Evolutionary conservation across 2,797 vertebrate species (phyloP).

Genomic region (Galago senegalensis): DNA sequence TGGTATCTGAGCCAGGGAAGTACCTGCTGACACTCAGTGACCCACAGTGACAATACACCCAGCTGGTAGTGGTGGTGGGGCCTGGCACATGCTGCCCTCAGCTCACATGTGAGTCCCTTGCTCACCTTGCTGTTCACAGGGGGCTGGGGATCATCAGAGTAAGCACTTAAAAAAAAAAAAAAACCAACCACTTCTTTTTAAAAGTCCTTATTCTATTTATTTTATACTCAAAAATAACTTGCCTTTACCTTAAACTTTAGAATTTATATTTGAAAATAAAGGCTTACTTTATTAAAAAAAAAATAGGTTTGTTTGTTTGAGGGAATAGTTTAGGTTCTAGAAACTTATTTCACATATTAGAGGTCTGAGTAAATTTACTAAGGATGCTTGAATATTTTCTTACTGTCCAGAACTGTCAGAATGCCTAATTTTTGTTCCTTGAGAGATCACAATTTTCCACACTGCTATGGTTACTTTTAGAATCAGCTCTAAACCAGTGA

Average conservation of each 20-base stretch:
- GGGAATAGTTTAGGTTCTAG: conserved; percentile 25
- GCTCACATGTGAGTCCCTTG: background rate
- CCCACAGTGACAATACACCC: background rate
- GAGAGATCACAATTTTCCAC: conserved; percentile 61
- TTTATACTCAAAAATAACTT: background rate
- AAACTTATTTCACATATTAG: conserved; percentile 48
- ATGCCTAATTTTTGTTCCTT: conserved; percentile 50
- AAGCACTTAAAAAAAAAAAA: background rate
- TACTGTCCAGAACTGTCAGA: conserved; percentile 35
- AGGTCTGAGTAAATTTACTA: conserved; percentile 33
- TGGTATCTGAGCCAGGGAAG: fast-evolving
- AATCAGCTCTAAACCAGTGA: conserved; percentile 53
- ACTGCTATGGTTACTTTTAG: conserved; percentile 61
- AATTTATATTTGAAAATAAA: conserved; percentile 60
- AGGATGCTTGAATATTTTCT: background rate
- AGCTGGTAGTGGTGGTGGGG: background rate
- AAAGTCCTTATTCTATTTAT: background rate
- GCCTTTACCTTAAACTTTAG: conserved; percentile 59
- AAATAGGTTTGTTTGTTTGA: conserved; percentile 4
- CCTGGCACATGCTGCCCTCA: background rate
- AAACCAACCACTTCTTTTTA: background rate
- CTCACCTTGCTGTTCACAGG: background rate
- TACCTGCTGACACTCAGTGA: too few relatives aligned
- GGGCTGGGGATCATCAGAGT: fast-evolving
- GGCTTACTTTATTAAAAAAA: background rate